phyloP scores from a whole-genome alignment of 2,888 invertebrate genomes.

The Pheosia gnoma region DNA sequence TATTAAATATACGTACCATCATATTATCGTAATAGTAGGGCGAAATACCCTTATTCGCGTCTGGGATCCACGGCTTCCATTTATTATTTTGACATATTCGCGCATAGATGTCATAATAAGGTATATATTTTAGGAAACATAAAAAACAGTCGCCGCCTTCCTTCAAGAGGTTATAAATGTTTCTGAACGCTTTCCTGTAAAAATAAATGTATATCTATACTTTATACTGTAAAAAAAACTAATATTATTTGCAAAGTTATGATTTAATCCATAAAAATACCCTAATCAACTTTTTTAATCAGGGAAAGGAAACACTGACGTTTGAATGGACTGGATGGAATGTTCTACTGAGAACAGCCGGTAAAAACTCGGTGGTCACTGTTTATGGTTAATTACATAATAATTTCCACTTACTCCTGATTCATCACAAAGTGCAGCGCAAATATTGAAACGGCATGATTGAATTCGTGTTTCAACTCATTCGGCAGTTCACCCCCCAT shows the following conservation, averaged over 20 bases:
- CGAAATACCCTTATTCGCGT: not conserved
- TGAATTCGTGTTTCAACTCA: conserved; percentile 79
- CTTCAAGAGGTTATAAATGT: conserved; percentile 85
- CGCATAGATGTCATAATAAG: not conserved
- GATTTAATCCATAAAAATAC: no score
- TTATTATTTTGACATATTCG: not conserved
- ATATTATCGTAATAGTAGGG: not conserved
- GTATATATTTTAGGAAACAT: not conserved
- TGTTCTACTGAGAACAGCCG: no score
- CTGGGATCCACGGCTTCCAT: not conserved
- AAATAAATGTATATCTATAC: not conserved
- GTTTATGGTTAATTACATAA: no score
- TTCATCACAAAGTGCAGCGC: conserved; percentile 91
- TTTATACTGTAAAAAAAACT: not conserved
- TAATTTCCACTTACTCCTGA: conserved; percentile 82
- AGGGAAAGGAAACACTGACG: no score
- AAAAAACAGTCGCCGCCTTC: conserved; percentile 83
- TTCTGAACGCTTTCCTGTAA: conserved; percentile 83
- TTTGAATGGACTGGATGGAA: no score
- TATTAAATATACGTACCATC: not conserved
- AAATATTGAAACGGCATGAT: conserved; percentile 90
- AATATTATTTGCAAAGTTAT: not conserved
- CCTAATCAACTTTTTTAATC: no score
- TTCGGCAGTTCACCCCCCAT: conserved; percentile 81
- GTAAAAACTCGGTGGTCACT: no score